Evolutionary conservation across 2,888 invertebrate species (phyloP).

Genomic region (Merodon equestris): DNA sequence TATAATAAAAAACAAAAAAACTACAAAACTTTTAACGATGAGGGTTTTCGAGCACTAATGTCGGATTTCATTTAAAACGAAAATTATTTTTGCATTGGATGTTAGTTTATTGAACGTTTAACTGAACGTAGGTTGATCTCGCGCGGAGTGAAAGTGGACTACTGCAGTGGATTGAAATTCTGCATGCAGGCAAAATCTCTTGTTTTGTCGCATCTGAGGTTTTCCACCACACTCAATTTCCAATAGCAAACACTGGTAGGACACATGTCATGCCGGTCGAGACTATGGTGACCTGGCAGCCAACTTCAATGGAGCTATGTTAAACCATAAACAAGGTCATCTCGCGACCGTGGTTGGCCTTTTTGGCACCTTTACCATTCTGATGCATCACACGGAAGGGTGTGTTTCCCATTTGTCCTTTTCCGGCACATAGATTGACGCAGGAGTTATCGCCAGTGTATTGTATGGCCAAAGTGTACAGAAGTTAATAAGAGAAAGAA

Average conservation of each 20-base stretch:
- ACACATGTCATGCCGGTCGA: slow-evolving; percentile 2
- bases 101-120: slow-evolving; percentile 9
- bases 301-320: slow-evolving; percentile 14
- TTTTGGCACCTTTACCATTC: slow-evolving; percentile 49
- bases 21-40: not conserved
- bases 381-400: not conserved
- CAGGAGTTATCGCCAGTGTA: slow-evolving; percentile 34
- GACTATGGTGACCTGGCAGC: slow-evolving; percentile 23
- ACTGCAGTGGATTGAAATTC: slow-evolving; percentile 50
- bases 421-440: slow-evolving; percentile 15
- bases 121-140: slow-evolving; percentile 47
- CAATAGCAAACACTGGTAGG: slow-evolving; percentile 3
- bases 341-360: slow-evolving; percentile 34
- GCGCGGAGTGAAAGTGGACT: slow-evolving; percentile 58
- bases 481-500: slow-evolving; percentile 7
- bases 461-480: slow-evolving; percentile 11
- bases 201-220: slow-evolving; percentile 20
- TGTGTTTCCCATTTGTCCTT: slow-evolving; percentile 29
- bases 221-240: slow-evolving; percentile 35
- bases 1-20: too few species aligned
- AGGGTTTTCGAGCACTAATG: slow-evolving; percentile 30
- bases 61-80: slow-evolving; percentile 33
- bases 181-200: slow-evolving; percentile 33
- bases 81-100: slow-evolving; percentile 28
- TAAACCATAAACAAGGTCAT: slow-evolving; percentile 24